Evolutionary conservation across 1,140 invertebrate genomes (phyloP).

Genomic region (Mamestra configurata): DNA sequence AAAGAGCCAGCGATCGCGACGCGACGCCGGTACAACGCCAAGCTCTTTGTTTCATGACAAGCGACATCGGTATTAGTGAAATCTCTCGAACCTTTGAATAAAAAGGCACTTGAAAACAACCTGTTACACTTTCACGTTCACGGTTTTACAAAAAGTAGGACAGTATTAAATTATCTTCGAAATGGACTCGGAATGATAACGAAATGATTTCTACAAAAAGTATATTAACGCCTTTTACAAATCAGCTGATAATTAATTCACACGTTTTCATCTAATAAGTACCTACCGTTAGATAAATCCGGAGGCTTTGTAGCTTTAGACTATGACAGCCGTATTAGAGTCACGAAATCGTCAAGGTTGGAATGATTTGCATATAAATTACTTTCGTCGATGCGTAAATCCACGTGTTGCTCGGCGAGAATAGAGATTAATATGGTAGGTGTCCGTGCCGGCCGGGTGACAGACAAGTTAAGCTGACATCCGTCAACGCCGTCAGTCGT

Average conservation of each 20-base stretch:
- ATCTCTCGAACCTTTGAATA: conserved; percentile 62
- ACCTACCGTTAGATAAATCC: conserved; percentile 65
- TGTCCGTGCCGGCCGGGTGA: conserved; percentile 78
- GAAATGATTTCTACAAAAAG: conserved; percentile 19
- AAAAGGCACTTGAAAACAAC: conserved; percentile 19
- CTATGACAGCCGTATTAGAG: conserved; percentile 71
- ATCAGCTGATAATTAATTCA: conserved; percentile 53
- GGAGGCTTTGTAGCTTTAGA: conserved; percentile 60
- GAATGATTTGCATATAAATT: conserved; percentile 87
- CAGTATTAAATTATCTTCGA: neutral
- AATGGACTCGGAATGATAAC: conserved; percentile 4
- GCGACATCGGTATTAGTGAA: conserved; percentile 73
- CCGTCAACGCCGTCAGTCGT: conserved; percentile 83
- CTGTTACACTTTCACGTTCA: neutral
- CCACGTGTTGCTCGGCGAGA: conserved; percentile 83
- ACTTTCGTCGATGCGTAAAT: conserved; percentile 82
- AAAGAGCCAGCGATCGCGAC: conserved; percentile 67
- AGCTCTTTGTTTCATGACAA: conserved; percentile 76
- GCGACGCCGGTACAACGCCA: conserved; percentile 68
- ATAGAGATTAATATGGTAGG: conserved; percentile 85
- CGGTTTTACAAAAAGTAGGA: neutral
- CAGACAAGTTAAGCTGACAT: conserved; percentile 86
- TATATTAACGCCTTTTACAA: conserved; percentile 49
- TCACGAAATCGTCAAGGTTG: conserved; percentile 80
- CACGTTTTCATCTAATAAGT: conserved; percentile 53